Conservation (phyloP, 2,113 vertebrate genomes). For the Noctilio leporinus region DNA sequence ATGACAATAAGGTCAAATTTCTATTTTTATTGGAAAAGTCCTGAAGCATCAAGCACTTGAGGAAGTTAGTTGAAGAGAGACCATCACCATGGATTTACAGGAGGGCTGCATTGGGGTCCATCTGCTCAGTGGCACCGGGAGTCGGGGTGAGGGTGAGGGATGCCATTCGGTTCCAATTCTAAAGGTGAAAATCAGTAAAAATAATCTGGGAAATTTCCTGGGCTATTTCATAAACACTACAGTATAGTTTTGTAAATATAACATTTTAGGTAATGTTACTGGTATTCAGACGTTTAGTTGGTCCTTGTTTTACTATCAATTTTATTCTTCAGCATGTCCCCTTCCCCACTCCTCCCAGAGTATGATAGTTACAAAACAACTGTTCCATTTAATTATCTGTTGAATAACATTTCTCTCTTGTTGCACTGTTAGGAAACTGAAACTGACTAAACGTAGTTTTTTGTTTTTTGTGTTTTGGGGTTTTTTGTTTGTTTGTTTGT, state of each 20-base stretch:
- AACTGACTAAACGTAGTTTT: not conserved
- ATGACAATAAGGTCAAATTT: not conserved
- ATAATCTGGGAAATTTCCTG: not conserved
- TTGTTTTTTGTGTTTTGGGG: too few species aligned
- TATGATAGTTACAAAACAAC: not conserved
- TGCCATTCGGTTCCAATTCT: not conserved
- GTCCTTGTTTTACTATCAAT: not conserved
- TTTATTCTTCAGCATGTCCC: not conserved
- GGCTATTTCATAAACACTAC: not conserved
- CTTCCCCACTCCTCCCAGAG: not conserved
- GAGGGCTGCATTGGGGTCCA: not conserved
- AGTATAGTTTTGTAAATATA: not conserved
- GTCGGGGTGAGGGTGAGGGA: not conserved
- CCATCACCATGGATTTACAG: not conserved
- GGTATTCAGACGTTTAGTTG: not conserved
- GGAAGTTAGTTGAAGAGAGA: not conserved
- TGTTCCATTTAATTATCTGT: not conserved
- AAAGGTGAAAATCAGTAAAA: slow-evolving; percentile 3
- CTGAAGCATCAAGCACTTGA: not conserved
- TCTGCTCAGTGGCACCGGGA: not conserved
- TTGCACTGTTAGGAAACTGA: not conserved
- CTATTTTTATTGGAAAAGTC: not conserved
- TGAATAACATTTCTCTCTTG: not conserved
- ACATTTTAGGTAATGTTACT: not conserved
- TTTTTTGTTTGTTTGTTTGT: too few species aligned